Base-by-base conservation (phyloP, 2,113 vertebrate species). In the Gasterosteus aculeatus region DNA sequence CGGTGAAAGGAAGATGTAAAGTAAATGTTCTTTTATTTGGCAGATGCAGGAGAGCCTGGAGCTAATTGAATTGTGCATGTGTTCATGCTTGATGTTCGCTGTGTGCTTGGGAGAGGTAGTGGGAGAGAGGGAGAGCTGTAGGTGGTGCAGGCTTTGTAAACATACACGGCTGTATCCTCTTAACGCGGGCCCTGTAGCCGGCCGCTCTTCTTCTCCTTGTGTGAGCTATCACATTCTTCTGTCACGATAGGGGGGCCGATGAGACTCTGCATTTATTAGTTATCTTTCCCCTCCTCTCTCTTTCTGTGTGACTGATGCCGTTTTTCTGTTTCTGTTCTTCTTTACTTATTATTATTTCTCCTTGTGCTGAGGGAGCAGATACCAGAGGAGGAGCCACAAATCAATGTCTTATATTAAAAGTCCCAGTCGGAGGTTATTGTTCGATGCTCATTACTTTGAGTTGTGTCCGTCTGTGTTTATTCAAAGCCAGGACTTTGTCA, bases 151-250 rank as follows among this genome's bases (percentile, higher is more conserved):
- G 79, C 73, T 87, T 70, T 83, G 81, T 78, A 88, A 83, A 84
- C 85, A 86, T 72, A 58, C 63, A 68, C 87, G 83, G 83, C 88
- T 85, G 88, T 59, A 80, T 80, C 75, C 79, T 87, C 75, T 87
- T 73, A 62, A 74, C 82, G 63, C 72, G 54, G 79, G 68, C 77
- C 87, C 83, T 0, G 71, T 74, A 69, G 84, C 86, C 72, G 46
- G 65, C 73, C 80, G 39, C 64, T 58, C 62, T 62, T 81, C 64
- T 70, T 71, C 69, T 85, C 47, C 65, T 67, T 83, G 67, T 85
- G 75, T 65, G 61, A 71, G 75, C 78, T 67, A 83, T 79, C 80
- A 57, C 84, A 69, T 79, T 75, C 73, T 80, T 62, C 47, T 76
- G 77, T 81, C 82, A 72, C 63, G 64, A 87, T 81, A 75, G 80